Evolutionary conservation across 2,888 invertebrate genomes (phyloP).

Genomic region (Eupsilia transversa): DNA sequence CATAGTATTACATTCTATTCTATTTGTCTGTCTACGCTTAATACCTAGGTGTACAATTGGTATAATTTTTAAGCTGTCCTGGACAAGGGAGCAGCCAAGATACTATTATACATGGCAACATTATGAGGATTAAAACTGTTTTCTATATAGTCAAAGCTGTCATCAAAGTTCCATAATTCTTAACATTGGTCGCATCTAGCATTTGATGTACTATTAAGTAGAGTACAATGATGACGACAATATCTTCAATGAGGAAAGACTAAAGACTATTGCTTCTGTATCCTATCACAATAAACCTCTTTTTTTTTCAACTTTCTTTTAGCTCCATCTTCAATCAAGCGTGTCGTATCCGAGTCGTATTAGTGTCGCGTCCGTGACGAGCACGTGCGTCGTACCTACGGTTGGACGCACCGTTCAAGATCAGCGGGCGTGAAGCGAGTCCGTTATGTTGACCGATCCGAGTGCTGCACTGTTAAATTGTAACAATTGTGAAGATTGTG

Average conservation of each 20-base stretch:
- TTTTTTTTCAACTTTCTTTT: conserved; percentile 14
- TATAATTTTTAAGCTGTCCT: too few relatives aligned
- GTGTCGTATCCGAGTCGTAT: conserved; percentile 47
- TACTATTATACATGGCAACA: too few relatives aligned
- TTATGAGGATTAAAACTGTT: too few relatives aligned
- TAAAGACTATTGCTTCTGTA: background rate
- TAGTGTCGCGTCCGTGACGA: conserved; percentile 38
- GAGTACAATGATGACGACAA: background rate
- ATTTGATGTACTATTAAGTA: background rate
- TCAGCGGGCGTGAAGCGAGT: conserved; percentile 63
- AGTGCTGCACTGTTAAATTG: conserved; percentile 46
- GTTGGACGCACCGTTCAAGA: conserved; percentile 37
- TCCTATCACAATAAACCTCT: background rate
- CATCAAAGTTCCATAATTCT: too few relatives aligned
- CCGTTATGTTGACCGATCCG: conserved; percentile 64
- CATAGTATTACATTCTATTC: too few relatives aligned
- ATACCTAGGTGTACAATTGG: too few relatives aligned
- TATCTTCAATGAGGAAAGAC: background rate
- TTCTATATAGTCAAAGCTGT: too few relatives aligned
- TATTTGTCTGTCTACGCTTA: too few relatives aligned
- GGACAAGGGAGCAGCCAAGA: too few relatives aligned
- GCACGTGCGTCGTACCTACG: background rate
- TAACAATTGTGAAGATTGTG: conserved; percentile 22
- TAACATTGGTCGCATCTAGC: too few relatives aligned
- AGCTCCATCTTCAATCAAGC: conserved; percentile 31